A percentile compares a stretch with the other conserved stretches of the same genome.
Conservation (phyloP, 2,797 vertebrate genomes). For the Pachyuromys duprasi region DNA sequence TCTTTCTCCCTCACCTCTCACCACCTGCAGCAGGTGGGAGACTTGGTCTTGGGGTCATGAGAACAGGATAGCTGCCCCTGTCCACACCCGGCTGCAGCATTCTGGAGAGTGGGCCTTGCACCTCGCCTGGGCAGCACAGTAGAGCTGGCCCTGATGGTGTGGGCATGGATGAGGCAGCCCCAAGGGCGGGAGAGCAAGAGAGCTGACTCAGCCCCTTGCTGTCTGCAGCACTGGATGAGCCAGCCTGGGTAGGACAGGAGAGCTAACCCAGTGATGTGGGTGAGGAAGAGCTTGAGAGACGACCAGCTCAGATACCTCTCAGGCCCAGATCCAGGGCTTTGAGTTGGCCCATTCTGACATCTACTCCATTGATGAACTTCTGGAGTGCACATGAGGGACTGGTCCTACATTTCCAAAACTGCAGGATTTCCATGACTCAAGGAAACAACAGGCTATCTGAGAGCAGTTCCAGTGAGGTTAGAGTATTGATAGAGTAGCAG, state of each 20-base stretch:
- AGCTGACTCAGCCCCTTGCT: background rate
- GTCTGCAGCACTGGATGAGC: background rate
- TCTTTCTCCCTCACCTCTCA: background rate
- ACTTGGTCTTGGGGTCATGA: too few species aligned
- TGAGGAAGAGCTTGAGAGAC: background rate
- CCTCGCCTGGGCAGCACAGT: background rate
- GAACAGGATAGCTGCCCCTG: background rate
- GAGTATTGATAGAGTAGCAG: background rate
- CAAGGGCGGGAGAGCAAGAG: background rate
- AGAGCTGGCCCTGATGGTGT: background rate
- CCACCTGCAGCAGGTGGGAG: background rate
- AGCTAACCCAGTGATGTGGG: background rate
- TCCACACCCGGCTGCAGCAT: background rate
- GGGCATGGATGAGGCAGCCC: background rate
- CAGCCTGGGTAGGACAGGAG: background rate
- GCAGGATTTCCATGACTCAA: background rate
- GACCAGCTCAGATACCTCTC: background rate
- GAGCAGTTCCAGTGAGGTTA: background rate
- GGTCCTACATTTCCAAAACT: background rate
- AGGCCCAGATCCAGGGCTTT: background rate
- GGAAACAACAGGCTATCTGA: background rate
- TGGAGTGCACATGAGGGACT: background rate
- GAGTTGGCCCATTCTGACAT: background rate
- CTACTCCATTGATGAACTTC: background rate
- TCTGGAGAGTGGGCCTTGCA: background rate